Evolutionary conservation across 92 coral and sea anemone genomes (phyloP).

Genomic region (Metridium senile): DNA sequence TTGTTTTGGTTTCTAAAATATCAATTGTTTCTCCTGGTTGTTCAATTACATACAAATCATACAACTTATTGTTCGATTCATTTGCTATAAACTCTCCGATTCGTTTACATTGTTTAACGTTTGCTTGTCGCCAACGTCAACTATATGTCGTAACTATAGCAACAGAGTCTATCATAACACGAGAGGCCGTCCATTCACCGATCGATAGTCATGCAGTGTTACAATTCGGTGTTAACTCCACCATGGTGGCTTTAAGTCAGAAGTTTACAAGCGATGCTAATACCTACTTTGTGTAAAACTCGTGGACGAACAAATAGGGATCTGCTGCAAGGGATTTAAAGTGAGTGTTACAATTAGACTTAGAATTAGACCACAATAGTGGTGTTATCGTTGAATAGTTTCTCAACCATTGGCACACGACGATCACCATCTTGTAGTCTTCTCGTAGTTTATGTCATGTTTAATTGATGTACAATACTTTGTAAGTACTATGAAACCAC

Average conservation of each 20-base stretch:
- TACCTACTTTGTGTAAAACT: background rate
- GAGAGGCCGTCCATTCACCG: background rate
- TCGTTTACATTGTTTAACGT: no score
- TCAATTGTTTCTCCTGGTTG: background rate
- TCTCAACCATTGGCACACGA: conserved; percentile 11
- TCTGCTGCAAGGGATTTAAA: conserved; percentile 5
- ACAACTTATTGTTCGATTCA: background rate
- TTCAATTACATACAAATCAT: background rate
- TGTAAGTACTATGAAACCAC: no score
- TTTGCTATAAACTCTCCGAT: no score
- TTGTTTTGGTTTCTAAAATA: no score
- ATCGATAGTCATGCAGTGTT: no score
- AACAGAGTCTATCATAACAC: conserved; percentile 5
- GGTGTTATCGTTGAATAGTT: conserved; percentile 23
- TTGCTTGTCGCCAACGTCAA: background rate
- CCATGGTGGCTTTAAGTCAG: background rate
- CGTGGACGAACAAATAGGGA: background rate
- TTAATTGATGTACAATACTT: background rate
- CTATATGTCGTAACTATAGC: background rate
- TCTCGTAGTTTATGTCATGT: no score
- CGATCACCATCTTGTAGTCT: conserved; percentile 1
- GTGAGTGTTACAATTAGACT: conserved; percentile 7
- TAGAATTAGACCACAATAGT: conserved; percentile 24
- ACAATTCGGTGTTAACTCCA: background rate
- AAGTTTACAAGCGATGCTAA: background rate